phyloP scores from a whole-genome alignment of 2,113 vertebrate genomes.

The Eulacestoma nigropectus region DNA sequence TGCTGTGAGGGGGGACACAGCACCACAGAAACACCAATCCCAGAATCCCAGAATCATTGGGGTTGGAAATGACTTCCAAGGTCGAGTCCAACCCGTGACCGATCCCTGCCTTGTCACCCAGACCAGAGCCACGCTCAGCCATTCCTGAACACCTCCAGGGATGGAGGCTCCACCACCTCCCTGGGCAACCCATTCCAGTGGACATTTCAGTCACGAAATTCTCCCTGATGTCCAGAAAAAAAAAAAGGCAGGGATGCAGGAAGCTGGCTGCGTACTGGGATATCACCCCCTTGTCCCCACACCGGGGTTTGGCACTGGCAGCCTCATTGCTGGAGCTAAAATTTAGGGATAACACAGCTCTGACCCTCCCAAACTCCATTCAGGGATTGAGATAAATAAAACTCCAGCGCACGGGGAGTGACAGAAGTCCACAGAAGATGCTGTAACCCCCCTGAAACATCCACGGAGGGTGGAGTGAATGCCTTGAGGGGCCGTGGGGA shows the following conservation, averaged over 20 bases:
- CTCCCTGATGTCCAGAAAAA: neutral
- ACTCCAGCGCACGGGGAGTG: fast-evolving
- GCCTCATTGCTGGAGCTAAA: fast-evolving
- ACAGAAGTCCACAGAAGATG: neutral
- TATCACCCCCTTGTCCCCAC: fast-evolving
- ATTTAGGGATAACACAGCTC: neutral
- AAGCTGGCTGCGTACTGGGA: neutral
- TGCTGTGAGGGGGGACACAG: too few species aligned
- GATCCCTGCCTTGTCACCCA: too few species aligned
- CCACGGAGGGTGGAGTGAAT: fast-evolving
- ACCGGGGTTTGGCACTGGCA: fast-evolving
- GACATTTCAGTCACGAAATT: neutral
- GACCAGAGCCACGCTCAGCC: neutral
- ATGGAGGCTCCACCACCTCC: neutral
- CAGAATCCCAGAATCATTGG: neutral
- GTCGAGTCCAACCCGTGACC: neutral
- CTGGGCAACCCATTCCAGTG: neutral
- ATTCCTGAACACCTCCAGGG: too few species aligned
- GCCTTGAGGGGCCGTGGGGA: neutral
- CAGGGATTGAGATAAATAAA: neutral
- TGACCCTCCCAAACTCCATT: too few species aligned
- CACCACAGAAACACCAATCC: neutral
- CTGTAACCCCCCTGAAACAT: too few species aligned
- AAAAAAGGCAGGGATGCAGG: fast-evolving
- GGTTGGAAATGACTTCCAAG: neutral